Conservation (phyloP, 1,140 invertebrate species). For the Cheumatopsyche charites region DNA sequence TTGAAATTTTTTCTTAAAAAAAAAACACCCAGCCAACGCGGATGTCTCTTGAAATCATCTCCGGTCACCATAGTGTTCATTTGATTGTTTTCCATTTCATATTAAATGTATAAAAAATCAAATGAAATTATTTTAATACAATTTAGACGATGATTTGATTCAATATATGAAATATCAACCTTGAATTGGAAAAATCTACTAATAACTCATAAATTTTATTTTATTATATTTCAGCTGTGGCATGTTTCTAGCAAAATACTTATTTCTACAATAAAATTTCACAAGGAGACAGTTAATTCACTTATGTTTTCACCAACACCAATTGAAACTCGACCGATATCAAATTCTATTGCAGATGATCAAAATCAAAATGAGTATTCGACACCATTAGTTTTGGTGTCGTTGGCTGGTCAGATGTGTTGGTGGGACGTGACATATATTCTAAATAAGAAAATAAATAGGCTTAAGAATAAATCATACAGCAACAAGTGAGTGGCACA, state of each 20-base stretch:
- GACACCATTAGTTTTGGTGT: slow-evolving; percentile 40
- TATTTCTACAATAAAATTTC: slow-evolving; percentile 29
- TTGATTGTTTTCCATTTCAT: too few species aligned
- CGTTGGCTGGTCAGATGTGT: slow-evolving; percentile 40
- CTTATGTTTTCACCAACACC: slow-evolving; percentile 44
- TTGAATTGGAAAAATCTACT: too few species aligned
- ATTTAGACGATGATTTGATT: too few species aligned
- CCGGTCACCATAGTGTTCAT: too few species aligned
- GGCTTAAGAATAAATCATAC: neutral
- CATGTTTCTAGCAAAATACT: slow-evolving; percentile 28
- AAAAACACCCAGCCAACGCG: too few species aligned
- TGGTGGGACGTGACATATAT: slow-evolving; percentile 44
- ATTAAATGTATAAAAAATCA: too few species aligned
- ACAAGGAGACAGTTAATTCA: slow-evolving; percentile 30
- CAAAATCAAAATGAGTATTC: neutral
- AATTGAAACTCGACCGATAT: neutral
- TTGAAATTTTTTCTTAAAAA: too few species aligned
- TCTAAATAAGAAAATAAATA: neutral
- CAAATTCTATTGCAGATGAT: neutral
- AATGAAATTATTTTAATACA: too few species aligned
- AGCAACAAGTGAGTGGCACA: too few species aligned
- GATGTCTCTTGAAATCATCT: too few species aligned
- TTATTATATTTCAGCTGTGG: slow-evolving; percentile 43
- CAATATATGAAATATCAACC: too few species aligned
- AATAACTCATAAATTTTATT: neutral